These are phyloP conservation scores for Dendronephthya gigantea DNA, from an alignment of 64 coral and sea anemone species.

Conservation along the genomic window DNA sequence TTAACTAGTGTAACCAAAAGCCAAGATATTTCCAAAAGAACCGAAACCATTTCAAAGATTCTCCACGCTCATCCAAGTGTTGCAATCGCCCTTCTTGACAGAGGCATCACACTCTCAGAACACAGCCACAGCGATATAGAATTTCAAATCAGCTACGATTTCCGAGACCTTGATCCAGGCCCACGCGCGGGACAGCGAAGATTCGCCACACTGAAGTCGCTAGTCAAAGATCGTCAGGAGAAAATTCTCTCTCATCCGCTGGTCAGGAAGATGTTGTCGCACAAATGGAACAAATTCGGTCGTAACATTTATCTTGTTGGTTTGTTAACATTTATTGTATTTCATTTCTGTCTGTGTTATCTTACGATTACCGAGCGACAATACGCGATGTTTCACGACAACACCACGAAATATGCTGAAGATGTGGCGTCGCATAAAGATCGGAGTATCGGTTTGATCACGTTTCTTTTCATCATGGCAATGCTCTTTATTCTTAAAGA, in stretches of 20 bases:
- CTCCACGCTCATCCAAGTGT: not conserved
- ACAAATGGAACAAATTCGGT: slow-evolving; percentile 54
- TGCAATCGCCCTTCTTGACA: not conserved
- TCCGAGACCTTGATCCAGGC: slow-evolving; percentile 50
- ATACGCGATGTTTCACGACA: not conserved
- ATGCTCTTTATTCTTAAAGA: slow-evolving; percentile 38
- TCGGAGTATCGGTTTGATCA: not conserved
- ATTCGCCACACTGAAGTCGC: slow-evolving; percentile 18
- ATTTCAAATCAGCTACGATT: slow-evolving; percentile 35
- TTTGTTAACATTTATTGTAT: slow-evolving; percentile 27
- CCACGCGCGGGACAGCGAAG: not conserved
- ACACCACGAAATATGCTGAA: not conserved
- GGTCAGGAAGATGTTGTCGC: slow-evolving; percentile 29
- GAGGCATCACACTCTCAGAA: not conserved
- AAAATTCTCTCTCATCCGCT: slow-evolving; percentile 43
- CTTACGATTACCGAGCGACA: slow-evolving; percentile 30
- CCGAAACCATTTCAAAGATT: not conserved
- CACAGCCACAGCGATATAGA: not conserved
- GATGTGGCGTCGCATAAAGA: not conserved
- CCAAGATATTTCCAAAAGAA: not conserved
- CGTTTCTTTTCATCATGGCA: not conserved
- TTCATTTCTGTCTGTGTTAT: not conserved
- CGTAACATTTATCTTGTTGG: slow-evolving; percentile 37
- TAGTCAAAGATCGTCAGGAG: slow-evolving; percentile 32
- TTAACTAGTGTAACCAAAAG: not conserved